These are phyloP conservation scores for Gadus chalcogrammus DNA, from an alignment of 2,113 vertebrate genomes.

Conservation along the genomic window DNA sequence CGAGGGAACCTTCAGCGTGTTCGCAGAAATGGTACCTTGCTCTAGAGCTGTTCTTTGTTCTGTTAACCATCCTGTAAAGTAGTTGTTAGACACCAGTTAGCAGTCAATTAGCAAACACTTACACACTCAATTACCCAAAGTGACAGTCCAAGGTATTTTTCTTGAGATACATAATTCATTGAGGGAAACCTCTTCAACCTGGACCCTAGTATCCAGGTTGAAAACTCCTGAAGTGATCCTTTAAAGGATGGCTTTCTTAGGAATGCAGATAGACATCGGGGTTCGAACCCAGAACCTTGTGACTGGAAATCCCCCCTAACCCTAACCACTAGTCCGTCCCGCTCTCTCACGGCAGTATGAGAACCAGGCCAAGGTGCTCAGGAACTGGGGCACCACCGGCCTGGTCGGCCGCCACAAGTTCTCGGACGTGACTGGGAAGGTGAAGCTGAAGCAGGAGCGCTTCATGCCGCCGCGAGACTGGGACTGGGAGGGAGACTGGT, in stretches of 20 bases:
- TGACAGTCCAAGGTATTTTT: no score
- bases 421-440: constrained; percentile 94
- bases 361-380: constrained; percentile 91
- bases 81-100: background rate
- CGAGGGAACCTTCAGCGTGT: constrained; percentile 89
- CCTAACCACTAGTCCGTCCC: background rate
- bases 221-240: no score
- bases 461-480: constrained; percentile 92
- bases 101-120: no score
- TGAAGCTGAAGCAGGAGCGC: constrained; percentile 92
- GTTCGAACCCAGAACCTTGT: no score
- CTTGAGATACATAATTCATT: no score
- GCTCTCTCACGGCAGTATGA: constrained; percentile 79
- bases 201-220: no score
- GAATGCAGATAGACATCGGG: no score
- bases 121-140: no score
- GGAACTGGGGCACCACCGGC: constrained; percentile 94
- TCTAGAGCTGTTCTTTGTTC: background rate
- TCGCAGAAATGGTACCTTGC: constrained; percentile 82
- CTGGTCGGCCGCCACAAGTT: constrained; percentile 92
- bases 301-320: no score
- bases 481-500: constrained; percentile 94
- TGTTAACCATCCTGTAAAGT: background rate
- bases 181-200: no score
- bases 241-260: no score